Evolutionary conservation across 2,797 vertebrate species (phyloP), one percentile per base, ranked within the genome.

Genomic region (Valencia hispanica): DNA sequence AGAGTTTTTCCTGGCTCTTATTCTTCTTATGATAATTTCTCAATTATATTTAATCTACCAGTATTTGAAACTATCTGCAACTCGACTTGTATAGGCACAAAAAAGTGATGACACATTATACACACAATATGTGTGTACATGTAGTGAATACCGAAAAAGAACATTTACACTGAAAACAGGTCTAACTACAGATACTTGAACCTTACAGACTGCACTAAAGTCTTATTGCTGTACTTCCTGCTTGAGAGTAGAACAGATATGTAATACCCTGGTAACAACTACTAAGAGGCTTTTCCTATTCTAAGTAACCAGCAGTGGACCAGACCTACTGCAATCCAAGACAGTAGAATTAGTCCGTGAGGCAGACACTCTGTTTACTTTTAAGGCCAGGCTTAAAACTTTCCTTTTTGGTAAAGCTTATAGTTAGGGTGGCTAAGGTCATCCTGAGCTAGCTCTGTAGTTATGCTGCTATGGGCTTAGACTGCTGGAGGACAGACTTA

Each of bases 231-330:
- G 80, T 79, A 84, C 87, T 89, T 90, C 80, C 83, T 81, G 66
- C 50, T 73, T 61, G 68, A 55, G 73, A 83, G 72, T 63, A 81
- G 86, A 87, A 82, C 77, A 88, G 77, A 82, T 86, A 87, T 63
- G 61, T 91, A 89, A 91, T 86, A 70, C 80, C 65, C 73, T 70
- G 66, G 57, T 87, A 85, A 82, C 80, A 76, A 84, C 79, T 55
- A 84, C 88, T 95, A 92, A 92, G 90, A 92, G 86, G 93, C 86
- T 93, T 94, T 93, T 88, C 79, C 86, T 91, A 88, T 92, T 92
- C 84, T 87, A 73, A 74, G 90, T 85, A 88, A 84, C 78, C 87
- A 75, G 78, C 68, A 84, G 65, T 78, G 69, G 78, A 79, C 45
- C 80, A 80, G 43, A 55, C 72, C 77, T 65, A 25, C 45, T 45